Evolutionary conservation across 2,113 vertebrate species (phyloP).

Genomic region (Ophiodon elongatus): DNA sequence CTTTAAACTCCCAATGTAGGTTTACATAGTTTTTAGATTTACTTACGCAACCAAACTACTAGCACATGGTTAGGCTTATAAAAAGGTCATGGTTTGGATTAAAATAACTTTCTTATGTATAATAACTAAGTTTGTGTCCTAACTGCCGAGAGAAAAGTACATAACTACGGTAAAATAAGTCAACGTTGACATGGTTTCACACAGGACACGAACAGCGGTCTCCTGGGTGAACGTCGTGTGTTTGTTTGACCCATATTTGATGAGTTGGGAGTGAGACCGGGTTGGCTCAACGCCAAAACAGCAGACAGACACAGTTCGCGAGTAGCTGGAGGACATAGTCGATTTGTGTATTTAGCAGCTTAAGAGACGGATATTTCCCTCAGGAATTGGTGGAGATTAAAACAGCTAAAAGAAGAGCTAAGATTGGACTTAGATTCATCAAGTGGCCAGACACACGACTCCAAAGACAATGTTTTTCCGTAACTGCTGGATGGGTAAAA

Average conservation of each 20-base stretch:
- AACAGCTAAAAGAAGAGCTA: neutral
- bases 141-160: neutral
- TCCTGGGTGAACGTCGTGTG: neutral
- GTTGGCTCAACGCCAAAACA: neutral
- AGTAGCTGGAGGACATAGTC: neutral
- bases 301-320: neutral
- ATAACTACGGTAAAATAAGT: neutral
- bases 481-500: neutral
- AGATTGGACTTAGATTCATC: neutral
- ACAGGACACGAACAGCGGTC: neutral
- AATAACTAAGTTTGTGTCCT: neutral
- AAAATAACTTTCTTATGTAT: neutral
- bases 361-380: neutral
- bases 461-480: neutral
- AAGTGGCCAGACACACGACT: neutral
- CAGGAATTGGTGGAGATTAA: neutral
- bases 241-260: too few relatives aligned
- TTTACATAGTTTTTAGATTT: neutral
- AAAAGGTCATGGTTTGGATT: neutral
- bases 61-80: neutral
- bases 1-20: neutral
- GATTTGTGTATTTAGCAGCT: neutral
- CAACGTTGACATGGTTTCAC: neutral
- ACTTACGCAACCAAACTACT: neutral
- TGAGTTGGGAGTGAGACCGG: neutral